Conservation (phyloP, 2,113 vertebrate genomes). For the Camelus bactrianus region DNA sequence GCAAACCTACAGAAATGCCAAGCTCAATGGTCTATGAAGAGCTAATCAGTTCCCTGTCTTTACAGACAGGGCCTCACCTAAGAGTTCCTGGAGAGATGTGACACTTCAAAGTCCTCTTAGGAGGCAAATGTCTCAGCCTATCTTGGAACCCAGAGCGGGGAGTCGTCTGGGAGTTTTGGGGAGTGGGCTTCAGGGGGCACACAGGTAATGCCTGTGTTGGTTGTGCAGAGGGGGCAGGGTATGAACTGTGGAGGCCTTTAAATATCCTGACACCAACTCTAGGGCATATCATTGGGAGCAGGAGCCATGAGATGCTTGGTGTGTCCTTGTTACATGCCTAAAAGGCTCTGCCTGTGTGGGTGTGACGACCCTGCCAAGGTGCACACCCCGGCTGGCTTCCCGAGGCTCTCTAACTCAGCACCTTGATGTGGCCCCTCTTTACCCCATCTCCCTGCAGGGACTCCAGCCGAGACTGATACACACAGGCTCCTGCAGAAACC, state of each 20-base stretch:
- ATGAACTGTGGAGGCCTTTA: neutral
- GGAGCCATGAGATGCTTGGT: neutral
- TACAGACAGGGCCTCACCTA: neutral
- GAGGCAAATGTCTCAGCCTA: neutral
- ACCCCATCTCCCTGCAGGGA: accelerated
- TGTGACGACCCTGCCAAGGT: neutral
- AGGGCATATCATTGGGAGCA: neutral
- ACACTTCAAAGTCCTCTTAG: neutral
- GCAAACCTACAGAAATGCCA: neutral
- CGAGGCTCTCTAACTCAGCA: neutral
- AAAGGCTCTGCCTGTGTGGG: neutral
- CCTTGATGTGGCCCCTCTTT: neutral
- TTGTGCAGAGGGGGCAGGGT: no score
- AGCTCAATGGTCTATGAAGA: neutral
- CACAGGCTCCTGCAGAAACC: neutral
- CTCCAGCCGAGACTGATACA: neutral
- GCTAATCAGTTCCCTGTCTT: neutral
- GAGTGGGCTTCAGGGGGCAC: neutral
- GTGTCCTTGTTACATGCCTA: neutral
- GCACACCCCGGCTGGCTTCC: neutral
- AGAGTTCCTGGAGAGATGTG: neutral
- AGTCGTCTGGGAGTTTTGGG: neutral
- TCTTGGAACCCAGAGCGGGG: neutral
- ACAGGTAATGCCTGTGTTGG: neutral
- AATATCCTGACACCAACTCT: neutral